Evolutionary conservation across 1,140 invertebrate genomes (phyloP).

Genomic region (Protaetia brevitarsis): DNA sequence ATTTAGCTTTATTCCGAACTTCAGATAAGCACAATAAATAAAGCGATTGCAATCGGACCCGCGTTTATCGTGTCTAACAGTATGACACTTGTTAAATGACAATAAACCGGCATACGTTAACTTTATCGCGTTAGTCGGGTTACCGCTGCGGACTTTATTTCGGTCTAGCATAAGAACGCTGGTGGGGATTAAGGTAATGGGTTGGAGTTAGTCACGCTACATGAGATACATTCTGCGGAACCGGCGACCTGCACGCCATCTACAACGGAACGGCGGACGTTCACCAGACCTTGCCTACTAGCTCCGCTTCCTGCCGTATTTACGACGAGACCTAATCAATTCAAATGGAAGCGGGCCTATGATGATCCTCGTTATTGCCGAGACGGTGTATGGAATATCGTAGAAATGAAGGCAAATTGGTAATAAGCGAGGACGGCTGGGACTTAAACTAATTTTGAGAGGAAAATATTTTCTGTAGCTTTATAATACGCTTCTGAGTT

Average conservation of each 20-base stretch:
- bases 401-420: too few relatives aligned
- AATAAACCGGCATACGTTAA: conserved; percentile 9
- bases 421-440: too few relatives aligned
- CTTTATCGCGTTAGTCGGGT: conserved; percentile 5
- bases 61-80: not conserved
- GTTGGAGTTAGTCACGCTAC: conserved; percentile 13
- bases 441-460: too few relatives aligned
- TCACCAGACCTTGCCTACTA: not conserved
- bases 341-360: conserved; percentile 1
- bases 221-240: conserved; percentile 8
- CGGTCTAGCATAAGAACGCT: conserved; percentile 13
- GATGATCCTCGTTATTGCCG: too few relatives aligned
- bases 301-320: not conserved
- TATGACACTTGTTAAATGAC: conserved; percentile 16
- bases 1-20: too few relatives aligned
- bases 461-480: too few relatives aligned
- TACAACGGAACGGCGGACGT: not conserved
- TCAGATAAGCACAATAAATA: conserved; percentile 8
- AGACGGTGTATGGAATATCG: too few relatives aligned
- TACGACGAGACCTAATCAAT: not conserved
- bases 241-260: not conserved
- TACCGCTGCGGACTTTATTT: conserved; percentile 8
- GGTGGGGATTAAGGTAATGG: conserved; percentile 9
- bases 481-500: too few relatives aligned
- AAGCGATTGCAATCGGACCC: not conserved